Percentiles rank a stretch among this genome's conserved stretches.
These are phyloP conservation scores for Thaumetopoea pityocampa DNA, from an alignment of 1,140 invertebrate species.

Conservation along the genomic window DNA sequence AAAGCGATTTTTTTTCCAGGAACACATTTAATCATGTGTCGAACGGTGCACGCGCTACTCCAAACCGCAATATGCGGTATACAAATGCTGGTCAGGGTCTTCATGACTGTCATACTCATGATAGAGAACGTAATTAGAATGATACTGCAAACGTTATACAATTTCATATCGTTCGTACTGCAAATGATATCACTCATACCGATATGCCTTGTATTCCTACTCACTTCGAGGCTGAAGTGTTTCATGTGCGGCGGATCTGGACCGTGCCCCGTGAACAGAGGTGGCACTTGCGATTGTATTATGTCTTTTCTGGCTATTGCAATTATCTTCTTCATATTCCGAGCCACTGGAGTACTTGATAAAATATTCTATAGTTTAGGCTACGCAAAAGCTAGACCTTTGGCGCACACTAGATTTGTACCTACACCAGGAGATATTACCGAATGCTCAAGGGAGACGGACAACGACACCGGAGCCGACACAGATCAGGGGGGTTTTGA, in stretches of 20 bases:
- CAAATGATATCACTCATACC: constrained; percentile 59
- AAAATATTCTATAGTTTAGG: constrained; percentile 55
- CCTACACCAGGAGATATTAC: constrained; percentile 46
- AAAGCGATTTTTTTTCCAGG: constrained; percentile 24
- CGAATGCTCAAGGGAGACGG: constrained; percentile 38
- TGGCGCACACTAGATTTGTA: constrained; percentile 24
- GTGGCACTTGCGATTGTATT: constrained; percentile 45
- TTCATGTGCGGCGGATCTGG: constrained; percentile 57
- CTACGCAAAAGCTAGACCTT: constrained; percentile 33
- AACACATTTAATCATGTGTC: constrained; percentile 50
- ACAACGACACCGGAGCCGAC: not conserved
- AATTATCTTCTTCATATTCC: constrained; percentile 54
- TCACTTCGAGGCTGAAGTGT: constrained; percentile 50
- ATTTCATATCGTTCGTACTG: constrained; percentile 57
- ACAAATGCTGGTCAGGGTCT: constrained; percentile 56
- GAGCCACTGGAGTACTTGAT: constrained; percentile 48
- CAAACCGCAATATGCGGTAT: constrained; percentile 48
- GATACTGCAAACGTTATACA: constrained; percentile 56
- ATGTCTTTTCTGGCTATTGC: constrained; percentile 48
- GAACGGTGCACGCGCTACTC: constrained; percentile 42
- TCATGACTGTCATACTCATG: constrained; percentile 61
- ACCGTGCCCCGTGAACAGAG: constrained; percentile 37
- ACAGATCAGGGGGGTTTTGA: not conserved
- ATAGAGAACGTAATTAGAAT: constrained; percentile 56
- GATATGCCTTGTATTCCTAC: constrained; percentile 50